phyloP scores from a whole-genome alignment of 2,113 vertebrate species.

The Leptocoma aspasia region DNA sequence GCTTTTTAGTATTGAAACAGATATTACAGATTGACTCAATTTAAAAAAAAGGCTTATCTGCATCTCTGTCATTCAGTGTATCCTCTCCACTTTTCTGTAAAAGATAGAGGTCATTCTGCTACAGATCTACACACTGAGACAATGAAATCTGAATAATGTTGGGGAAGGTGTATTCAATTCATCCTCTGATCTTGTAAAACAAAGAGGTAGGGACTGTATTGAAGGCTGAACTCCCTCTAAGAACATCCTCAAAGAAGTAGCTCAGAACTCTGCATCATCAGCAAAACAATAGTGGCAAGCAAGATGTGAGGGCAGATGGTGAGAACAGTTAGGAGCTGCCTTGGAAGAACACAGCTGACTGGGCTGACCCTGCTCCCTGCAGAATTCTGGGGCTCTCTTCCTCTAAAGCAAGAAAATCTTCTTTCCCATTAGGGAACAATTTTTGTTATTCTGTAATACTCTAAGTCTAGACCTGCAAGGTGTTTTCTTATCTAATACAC shows the following conservation, averaged over 20 bases:
- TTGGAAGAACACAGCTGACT: background rate
- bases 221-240: background rate
- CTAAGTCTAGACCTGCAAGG: background rate
- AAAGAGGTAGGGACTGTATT: background rate
- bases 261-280: background rate
- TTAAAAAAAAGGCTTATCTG: background rate
- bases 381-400: background rate
- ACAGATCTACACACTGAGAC: background rate
- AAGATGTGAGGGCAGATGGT: background rate
- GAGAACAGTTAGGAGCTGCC: background rate
- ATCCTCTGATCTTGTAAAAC: background rate
- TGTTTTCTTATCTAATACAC: background rate
- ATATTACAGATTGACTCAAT: background rate
- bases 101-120: background rate
- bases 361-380: background rate
- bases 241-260: background rate
- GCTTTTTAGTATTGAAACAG: background rate
- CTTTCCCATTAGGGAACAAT: background rate
- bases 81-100: background rate
- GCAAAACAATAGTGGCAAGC: background rate
- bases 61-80: background rate
- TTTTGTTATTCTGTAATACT: background rate
- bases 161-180: background rate
- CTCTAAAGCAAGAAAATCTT: background rate
- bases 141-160: background rate